Evolutionary conservation across 2,888 invertebrate species (phyloP), one percentile per base, ranked within the genome.

Genomic region (Rhingia rostrata): DNA sequence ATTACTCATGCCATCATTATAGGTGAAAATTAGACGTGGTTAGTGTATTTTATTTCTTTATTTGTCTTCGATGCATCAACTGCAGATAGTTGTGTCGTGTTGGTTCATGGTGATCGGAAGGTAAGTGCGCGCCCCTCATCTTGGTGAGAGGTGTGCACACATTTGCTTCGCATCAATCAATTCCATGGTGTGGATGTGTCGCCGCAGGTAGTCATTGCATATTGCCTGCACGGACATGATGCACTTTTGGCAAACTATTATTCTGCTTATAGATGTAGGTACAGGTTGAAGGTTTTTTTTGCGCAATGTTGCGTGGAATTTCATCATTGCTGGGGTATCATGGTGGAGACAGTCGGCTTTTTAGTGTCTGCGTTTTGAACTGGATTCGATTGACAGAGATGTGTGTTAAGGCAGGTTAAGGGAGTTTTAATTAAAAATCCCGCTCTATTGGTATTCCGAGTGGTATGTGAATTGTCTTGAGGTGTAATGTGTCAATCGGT

Each of bases 1-100:
- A 73, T 66, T 79, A 66, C 60, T 79, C 73, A 73, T 66, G 58
- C 64, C 79, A 58, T 66, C 64, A 58, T 77, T 72, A 72, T 37
- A 58, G 41, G 53, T 73, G 79, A 79, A 73, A 79, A 79, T 73
- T 79, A 64, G 33, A 79, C 79, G 73, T 79, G 79, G 32, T 47
- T 60, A 39, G 79, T 22, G 60, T 73, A 12, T 49, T 54, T 63
- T 54, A 69, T 70, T 70, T 49, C 49, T 58, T 41, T 51, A 61
- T 61, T 77, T 56, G 63, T 35, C 56, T 56, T 47, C 45, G 22
- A 1, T 61, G 53, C 5, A 69, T 54, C 39, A 2, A 61, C 22
- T 4, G 61, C 33, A 47, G 69, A 54, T 60, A 58, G 35, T 37
- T n/a, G 30, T 45, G 12, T n/a, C 45, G 4, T 61, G 22, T 22